Conservation (phyloP, 2,113 vertebrate species). For the Tyto alba region DNA sequence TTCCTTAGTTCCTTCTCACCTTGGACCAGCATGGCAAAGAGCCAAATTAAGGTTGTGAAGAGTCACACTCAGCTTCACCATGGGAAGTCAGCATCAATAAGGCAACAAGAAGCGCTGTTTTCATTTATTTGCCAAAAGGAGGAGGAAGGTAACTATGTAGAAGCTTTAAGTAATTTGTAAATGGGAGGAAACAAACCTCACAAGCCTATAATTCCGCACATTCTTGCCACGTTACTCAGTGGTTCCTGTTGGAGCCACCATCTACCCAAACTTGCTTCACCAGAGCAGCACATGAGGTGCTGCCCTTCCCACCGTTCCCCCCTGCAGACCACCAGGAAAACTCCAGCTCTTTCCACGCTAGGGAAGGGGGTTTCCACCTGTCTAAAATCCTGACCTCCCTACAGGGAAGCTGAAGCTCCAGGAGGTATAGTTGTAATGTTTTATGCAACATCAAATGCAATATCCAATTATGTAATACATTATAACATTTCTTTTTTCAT, state of each 20-base stretch:
- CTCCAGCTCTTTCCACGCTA: neutral
- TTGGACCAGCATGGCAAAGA: neutral
- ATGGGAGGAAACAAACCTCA: neutral
- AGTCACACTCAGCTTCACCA: neutral
- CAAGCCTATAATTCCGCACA: neutral
- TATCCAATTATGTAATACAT: neutral
- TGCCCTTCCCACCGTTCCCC: neutral
- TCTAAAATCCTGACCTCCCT: neutral
- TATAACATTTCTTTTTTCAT: neutral
- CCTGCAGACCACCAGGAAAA: neutral
- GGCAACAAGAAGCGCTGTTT: neutral
- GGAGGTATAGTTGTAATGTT: neutral
- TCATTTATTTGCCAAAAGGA: neutral
- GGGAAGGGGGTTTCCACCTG: neutral
- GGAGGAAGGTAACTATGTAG: neutral
- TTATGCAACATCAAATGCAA: neutral
- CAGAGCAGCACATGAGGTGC: neutral
- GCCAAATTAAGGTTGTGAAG: neutral
- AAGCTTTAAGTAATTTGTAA: neutral
- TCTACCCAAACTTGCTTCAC: neutral
- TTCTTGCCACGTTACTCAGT: neutral
- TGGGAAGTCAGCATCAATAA: neutral
- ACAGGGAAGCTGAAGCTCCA: neutral
- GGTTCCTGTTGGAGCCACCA: neutral
- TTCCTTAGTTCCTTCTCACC: neutral